phyloP scores from a whole-genome alignment of 1,140 invertebrate species.

The Nasonia longicornis region DNA sequence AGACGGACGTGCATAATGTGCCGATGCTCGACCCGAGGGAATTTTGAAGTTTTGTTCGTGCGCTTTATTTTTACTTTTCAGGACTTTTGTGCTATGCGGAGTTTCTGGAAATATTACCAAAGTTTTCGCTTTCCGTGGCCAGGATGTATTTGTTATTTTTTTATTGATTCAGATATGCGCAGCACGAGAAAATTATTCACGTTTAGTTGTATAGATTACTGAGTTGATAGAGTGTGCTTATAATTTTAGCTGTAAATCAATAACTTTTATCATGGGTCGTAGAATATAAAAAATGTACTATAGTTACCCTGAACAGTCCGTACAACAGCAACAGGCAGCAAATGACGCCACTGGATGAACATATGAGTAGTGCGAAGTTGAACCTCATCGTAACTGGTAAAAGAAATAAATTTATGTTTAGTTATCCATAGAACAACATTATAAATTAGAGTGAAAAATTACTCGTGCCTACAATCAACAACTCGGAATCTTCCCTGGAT shows the following conservation, averaged over 20 bases:
- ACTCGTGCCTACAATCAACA: no score
- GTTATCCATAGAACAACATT: neutral
- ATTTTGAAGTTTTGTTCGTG: neutral
- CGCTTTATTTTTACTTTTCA: neutral
- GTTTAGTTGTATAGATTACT: neutral
- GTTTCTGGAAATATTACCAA: neutral
- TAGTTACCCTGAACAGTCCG: constrained; percentile 68
- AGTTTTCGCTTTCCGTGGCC: neutral
- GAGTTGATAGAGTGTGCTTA: neutral
- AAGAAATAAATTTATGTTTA: constrained; percentile 12
- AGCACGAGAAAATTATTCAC: no score
- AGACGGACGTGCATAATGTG: neutral
- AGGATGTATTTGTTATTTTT: neutral
- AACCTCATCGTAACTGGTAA: constrained; percentile 70
- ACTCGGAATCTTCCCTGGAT: neutral
- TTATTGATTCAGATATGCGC: neutral
- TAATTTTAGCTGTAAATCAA: neutral
- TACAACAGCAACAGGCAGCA: constrained; percentile 69
- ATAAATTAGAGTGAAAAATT: neutral
- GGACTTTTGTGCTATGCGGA: neutral
- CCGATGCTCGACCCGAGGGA: neutral
- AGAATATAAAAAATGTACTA: constrained; percentile 13
- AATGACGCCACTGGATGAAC: constrained; percentile 67
- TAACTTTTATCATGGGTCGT: neutral
- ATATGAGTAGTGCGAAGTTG: constrained; percentile 65